Percentiles rank a stretch among this genome's conserved stretches.
These are phyloP conservation scores for Neolamprologus kungweensis DNA, from an alignment of 2,113 vertebrate genomes.

Conservation along the genomic window DNA sequence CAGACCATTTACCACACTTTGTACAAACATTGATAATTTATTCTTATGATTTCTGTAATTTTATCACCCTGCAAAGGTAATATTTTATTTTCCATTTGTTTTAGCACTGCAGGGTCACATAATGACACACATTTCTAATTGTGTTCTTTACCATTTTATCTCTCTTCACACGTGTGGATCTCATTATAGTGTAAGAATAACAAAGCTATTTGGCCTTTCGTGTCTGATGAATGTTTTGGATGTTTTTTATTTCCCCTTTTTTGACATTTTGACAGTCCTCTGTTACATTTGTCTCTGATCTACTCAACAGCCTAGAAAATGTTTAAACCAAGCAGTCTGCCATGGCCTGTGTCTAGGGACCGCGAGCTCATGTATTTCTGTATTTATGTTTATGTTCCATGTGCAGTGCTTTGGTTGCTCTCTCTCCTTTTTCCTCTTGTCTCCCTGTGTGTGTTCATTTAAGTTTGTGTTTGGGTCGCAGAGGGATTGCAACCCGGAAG, in stretches of 20 bases:
- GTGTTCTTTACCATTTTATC: not conserved
- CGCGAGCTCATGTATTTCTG: not conserved
- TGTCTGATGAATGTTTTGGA: not conserved
- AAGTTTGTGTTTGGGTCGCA: not conserved
- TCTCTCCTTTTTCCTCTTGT: not conserved
- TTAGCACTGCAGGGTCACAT: not conserved
- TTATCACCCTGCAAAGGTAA: not conserved
- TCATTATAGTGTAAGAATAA: not conserved
- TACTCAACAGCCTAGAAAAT: not conserved
- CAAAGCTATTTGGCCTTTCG: not conserved
- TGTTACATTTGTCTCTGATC: not conserved
- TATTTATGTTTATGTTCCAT: not conserved
- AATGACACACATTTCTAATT: not conserved
- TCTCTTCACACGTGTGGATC: rapidly evolving
- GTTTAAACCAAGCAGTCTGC: not conserved
- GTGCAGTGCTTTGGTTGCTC: not conserved
- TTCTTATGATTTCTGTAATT: not conserved
- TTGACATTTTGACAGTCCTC: not conserved
- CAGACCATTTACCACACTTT: not conserved
- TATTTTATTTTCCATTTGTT: not conserved
- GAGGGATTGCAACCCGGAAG: not conserved
- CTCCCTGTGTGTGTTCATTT: not conserved
- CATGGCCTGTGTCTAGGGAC: not conserved
- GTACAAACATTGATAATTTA: not conserved
- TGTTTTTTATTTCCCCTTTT: not conserved